Evolutionary conservation across 92 coral and sea anemone genomes (phyloP).

Genomic region (Isaurus tuberculatus): DNA sequence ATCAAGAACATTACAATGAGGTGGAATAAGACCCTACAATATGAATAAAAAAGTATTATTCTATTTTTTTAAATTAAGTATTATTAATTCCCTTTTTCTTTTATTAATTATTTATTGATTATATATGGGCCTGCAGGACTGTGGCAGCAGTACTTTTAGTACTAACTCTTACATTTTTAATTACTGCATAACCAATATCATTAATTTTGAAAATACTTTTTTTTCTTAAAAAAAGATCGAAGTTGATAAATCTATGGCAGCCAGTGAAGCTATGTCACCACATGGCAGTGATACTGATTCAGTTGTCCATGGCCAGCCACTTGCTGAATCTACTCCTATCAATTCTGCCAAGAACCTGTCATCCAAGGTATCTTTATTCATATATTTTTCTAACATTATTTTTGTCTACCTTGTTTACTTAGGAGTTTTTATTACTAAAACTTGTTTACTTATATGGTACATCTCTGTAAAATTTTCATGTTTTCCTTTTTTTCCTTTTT

Average conservation of each 20-base stretch:
- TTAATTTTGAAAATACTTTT: not conserved
- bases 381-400: conserved; percentile 10
- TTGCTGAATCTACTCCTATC: conserved; percentile 11
- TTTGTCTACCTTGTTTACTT: conserved; percentile 12
- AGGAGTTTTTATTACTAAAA: not conserved
- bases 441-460: conserved; percentile 10
- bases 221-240: conserved; percentile 15
- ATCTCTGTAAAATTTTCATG: not conserved
- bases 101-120: conserved; percentile 10
- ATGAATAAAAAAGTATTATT: conserved; percentile 10
- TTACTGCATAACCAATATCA: conserved; percentile 14
- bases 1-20: conserved; percentile 13
- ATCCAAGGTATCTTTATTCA: conserved; percentile 19
- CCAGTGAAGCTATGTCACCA: conserved; percentile 30
- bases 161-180: conserved; percentile 11
- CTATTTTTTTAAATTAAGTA: not conserved
- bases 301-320: conserved; percentile 30
- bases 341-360: conserved; percentile 9
- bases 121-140: conserved; percentile 23
- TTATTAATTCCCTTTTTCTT: not conserved
- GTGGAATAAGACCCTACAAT: not conserved
- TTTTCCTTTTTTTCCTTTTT: conserved; percentile 9
- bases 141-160: conserved; percentile 21
- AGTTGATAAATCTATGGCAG: conserved; percentile 17
- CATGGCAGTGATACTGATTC: conserved; percentile 27